phyloP scores from a whole-genome alignment of 2,888 invertebrate species.

The Dysmachus trigonus region DNA sequence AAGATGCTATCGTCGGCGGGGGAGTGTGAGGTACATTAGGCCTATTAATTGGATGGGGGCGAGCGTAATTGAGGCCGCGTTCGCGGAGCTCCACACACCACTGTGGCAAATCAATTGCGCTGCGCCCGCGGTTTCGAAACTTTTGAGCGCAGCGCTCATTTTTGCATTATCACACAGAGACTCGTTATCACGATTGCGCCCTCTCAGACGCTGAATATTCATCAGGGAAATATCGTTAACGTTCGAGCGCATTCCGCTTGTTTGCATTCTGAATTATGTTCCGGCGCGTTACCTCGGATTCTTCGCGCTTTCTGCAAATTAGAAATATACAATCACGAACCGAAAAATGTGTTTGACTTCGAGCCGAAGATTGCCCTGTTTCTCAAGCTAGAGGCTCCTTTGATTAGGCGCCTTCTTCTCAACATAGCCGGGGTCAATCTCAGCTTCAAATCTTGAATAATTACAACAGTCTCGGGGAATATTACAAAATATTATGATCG shows the following conservation, averaged over 20 bases:
- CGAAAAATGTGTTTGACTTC: conserved; percentile 9
- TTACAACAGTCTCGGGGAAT: not conserved
- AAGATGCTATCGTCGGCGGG: conserved; percentile 14
- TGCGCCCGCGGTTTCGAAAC: not conserved
- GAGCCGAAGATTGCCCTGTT: not conserved
- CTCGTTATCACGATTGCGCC: conserved; percentile 28
- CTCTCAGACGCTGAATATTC: conserved; percentile 16
- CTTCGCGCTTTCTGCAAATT: conserved; percentile 6
- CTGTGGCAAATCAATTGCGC: conserved; percentile 35
- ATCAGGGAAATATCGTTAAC: not conserved
- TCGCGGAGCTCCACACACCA: not conserved
- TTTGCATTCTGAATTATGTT: conserved; percentile 30
- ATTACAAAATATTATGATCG: conserved; percentile 1
- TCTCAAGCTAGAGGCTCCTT: not conserved
- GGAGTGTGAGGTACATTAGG: not conserved
- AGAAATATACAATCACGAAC: not conserved
- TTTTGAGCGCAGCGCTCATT: conserved; percentile 6
- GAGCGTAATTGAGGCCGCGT: conserved; percentile 28
- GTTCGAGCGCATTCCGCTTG: not conserved
- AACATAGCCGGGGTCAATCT: not conserved
- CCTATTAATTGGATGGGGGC: conserved; percentile 36
- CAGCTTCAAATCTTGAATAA: not conserved
- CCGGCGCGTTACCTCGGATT: not conserved
- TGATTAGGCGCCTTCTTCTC: not conserved
- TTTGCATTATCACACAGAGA: conserved; percentile 28